Base-by-base conservation (phyloP, 2,113 vertebrate genomes). In the Eubucco bourcierii region DNA sequence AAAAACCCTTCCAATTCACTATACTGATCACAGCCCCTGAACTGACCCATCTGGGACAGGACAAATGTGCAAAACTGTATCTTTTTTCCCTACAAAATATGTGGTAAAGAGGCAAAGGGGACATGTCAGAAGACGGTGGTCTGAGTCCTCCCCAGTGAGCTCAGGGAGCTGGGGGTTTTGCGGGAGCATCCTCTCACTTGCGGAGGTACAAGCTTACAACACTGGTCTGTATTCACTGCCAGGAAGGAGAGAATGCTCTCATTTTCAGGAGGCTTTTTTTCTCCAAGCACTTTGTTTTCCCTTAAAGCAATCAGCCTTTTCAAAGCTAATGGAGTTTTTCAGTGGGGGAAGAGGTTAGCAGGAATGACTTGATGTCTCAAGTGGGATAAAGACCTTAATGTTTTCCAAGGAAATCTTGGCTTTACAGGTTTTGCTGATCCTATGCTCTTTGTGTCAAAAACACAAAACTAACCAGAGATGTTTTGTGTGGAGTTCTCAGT, bases 401-500 rank as follows among this genome's bases (percentile, higher is more conserved):
- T 73, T 90, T 83, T 93, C 80, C 80, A n/a, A 46, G 60, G 61
- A 93, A 94, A 65, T 82, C 76, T 72, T 95, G 70, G 74, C 86
- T 90, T 1, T 64, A 15, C 14, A 60, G 79, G 46, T 87, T 93
- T 93, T 91, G 59, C 88, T 93, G 83, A 89, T 90, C 39, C 60
- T 84, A 0, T 64, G 68, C 67, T 63, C 78, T 96, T 95, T 71
- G 75, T 96, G 84, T 92, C 90, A 77, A 87, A 91, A 92, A 71
- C 77, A 77, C 56, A 64, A 87, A 93, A 90, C 79, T 86, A 90
- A 47, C 63, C 80, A 89, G 80, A 90, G 94, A 84, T 91, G 68
- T 77, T 91, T 96, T 94, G 84, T 85, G 59, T 91, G 65, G 86
- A 93, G 37, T 52, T 95, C 80, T 95, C 73, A 70, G n/a, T 84